A percentile compares a stretch with the other conserved stretches of the same genome.
Conservation (phyloP, 64 coral and sea anemone genomes). For the Stichodactyla mertensii region DNA sequence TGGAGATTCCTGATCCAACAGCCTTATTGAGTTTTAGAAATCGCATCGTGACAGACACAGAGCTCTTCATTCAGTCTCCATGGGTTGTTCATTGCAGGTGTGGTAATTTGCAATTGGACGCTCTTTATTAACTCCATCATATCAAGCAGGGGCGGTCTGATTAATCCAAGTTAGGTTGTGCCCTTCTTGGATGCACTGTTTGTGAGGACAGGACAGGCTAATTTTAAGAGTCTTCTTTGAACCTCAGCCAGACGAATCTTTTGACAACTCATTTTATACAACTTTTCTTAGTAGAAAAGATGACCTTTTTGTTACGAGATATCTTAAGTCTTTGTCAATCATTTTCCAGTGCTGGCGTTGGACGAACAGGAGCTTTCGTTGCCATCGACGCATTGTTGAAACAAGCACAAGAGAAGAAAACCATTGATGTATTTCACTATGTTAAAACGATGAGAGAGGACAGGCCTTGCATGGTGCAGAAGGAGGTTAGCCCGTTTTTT, state of each 20-base stretch:
- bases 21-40: conserved; percentile 44
- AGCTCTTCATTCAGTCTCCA: background rate
- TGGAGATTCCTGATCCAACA: conserved; percentile 43
- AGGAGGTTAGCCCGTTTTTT: background rate
- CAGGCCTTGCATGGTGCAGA: conserved; percentile 9
- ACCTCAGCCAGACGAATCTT: too few relatives aligned
- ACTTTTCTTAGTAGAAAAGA: too few relatives aligned
- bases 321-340: background rate
- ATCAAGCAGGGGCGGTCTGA: background rate
- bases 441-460: background rate
- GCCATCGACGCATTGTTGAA: background rate
- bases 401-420: conserved; percentile 7
- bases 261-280: too few relatives aligned
- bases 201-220: background rate
- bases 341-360: conserved; percentile 25
- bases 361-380: conserved; percentile 12
- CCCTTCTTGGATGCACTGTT: too few relatives aligned
- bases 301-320: too few relatives aligned
- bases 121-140: background rate
- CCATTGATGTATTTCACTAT: background rate
- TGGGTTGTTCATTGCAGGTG: conserved; percentile 67
- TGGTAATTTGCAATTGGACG: background rate
- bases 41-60: conserved; percentile 22
- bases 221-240: background rate
- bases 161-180: background rate